phyloP scores from a whole-genome alignment of 2,797 vertebrate species.

The Gymnopithys bicolor region DNA sequence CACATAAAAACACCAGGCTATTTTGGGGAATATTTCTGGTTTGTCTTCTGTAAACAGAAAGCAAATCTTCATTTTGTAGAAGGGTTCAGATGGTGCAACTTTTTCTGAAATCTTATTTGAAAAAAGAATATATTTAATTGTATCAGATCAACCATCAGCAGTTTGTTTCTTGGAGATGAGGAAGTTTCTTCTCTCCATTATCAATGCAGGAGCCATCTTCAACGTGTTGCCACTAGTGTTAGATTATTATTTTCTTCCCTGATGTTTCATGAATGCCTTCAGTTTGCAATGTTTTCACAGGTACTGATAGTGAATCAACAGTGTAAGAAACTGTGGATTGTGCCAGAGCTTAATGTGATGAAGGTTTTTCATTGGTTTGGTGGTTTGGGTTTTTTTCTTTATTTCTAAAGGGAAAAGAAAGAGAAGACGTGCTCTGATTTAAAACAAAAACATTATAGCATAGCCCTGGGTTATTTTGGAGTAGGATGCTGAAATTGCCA shows the following conservation, averaged over 20 bases:
- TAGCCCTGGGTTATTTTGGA: constrained; percentile 45
- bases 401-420: neutral
- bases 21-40: neutral
- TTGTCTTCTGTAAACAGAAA: neutral
- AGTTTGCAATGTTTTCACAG: neutral
- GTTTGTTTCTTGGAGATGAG: neutral
- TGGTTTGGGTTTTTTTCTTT: neutral
- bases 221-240: neutral
- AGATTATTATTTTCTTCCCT: neutral
- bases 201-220: neutral
- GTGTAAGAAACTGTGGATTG: neutral
- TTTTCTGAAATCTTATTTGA: neutral
- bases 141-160: neutral
- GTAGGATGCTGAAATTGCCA: constrained; percentile 22
- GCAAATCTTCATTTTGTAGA: neutral
- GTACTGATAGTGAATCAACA: neutral
- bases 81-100: neutral
- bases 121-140: neutral
- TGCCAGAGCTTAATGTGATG: neutral
- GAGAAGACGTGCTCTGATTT: neutral
- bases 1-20: neutral
- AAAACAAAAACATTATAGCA: neutral
- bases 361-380: neutral
- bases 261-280: neutral
- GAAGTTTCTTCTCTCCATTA: neutral